A percentile compares a stretch with the other conserved stretches of the same genome.
phyloP scores from a whole-genome alignment of 2,888 invertebrate genomes.

The Acanthoscelides obtectus region DNA sequence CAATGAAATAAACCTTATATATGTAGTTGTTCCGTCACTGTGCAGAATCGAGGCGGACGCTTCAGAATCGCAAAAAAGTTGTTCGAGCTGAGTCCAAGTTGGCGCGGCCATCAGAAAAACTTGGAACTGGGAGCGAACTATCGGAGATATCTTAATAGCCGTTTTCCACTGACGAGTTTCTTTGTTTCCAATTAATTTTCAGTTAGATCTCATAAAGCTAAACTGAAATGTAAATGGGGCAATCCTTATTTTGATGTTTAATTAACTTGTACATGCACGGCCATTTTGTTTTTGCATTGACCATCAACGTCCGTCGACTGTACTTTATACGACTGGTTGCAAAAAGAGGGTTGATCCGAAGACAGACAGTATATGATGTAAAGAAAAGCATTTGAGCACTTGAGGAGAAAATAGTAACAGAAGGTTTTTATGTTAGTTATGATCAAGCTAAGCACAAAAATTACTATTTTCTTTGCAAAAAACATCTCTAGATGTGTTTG shows the following conservation, averaged over 20 bases:
- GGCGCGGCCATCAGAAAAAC: neutral
- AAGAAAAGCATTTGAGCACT: too few relatives aligned
- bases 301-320: neutral
- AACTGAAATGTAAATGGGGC: neutral
- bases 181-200: constrained; percentile 29
- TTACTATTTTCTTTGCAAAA: too few relatives aligned
- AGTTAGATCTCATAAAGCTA: neutral
- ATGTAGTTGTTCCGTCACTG: neutral
- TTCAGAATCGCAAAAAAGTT: neutral
- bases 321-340: neutral
- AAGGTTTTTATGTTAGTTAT: too few relatives aligned
- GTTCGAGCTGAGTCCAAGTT: neutral
- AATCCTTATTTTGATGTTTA: neutral
- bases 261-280: neutral
- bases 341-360: neutral
- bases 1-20: neutral
- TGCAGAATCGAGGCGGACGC: neutral
- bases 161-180: constrained; percentile 25
- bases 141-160: constrained; percentile 26
- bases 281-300: neutral
- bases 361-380: too few relatives aligned
- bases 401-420: too few relatives aligned
- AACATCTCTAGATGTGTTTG: too few relatives aligned
- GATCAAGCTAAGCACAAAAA: too few relatives aligned
- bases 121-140: constrained; percentile 8